These are phyloP conservation scores for Phoenicopterus ruber DNA, from an alignment of 2,113 vertebrate species.

Conservation along the genomic window DNA sequence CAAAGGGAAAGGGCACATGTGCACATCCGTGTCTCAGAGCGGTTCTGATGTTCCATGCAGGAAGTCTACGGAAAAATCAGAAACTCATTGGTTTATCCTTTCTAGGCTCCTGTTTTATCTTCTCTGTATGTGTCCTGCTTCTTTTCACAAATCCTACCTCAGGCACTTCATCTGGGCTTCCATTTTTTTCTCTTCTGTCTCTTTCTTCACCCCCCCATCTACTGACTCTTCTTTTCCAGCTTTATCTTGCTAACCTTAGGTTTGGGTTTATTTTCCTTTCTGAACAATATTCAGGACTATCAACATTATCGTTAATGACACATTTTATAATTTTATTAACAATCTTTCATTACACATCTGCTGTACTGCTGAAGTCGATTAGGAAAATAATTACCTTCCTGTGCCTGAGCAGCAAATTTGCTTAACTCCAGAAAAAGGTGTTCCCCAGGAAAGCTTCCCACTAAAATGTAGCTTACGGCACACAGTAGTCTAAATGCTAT, in stretches of 20 bases:
- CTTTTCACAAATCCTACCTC: background rate
- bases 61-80: background rate
- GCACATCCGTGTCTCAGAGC: background rate
- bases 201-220: background rate
- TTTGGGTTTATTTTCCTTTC: background rate
- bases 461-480: background rate
- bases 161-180: background rate
- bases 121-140: background rate
- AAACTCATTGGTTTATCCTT: background rate
- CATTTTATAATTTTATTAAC: constrained; percentile 4
- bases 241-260: background rate
- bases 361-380: background rate
- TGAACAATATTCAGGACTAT: background rate
- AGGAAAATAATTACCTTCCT: constrained; percentile 24
- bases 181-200: background rate
- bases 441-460: background rate
- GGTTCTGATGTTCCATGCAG: background rate
- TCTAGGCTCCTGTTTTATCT: background rate
- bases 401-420: background rate
- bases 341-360: background rate
- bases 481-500: background rate
- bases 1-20: background rate
- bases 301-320: background rate
- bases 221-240: background rate
- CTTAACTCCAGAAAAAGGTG: background rate